Conservation (phyloP, 2,888 invertebrate genomes). For the Timema cristinae region DNA sequence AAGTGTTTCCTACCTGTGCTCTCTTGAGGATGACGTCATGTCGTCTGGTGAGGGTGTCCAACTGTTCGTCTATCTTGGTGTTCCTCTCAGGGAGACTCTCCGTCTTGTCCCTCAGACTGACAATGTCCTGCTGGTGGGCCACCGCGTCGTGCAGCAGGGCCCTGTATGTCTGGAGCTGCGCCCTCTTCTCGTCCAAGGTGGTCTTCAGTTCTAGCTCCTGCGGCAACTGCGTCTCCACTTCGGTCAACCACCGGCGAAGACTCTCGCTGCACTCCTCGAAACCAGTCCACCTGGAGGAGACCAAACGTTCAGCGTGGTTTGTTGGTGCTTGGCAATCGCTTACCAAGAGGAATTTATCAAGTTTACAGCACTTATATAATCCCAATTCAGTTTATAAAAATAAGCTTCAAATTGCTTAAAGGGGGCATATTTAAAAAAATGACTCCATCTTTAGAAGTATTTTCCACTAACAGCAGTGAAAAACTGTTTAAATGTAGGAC, state of each 20-base stretch:
- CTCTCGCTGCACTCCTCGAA: conserved; percentile 82
- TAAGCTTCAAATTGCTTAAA: no score
- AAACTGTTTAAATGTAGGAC: no score
- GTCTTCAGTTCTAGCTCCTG: conserved; percentile 76
- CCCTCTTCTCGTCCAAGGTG: conserved; percentile 86
- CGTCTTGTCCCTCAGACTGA: conserved; percentile 74
- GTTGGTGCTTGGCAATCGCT: no score
- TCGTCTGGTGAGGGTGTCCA: conserved; percentile 65
- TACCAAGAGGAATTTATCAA: no score
- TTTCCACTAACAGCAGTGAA: no score
- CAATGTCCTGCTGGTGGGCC: conserved; percentile 79
- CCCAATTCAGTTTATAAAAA: no score
- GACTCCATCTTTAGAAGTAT: no score
- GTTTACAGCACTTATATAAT: no score
- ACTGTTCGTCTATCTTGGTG: conserved; percentile 66
- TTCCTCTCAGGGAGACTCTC: conserved; percentile 75
- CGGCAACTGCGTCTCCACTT: conserved; percentile 70
- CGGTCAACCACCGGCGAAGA: conserved; percentile 73
- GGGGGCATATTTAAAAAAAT: no score
- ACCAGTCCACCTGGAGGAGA: conserved; percentile 68
- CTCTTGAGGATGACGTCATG: conserved; percentile 67
- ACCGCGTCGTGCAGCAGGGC: conserved; percentile 75
- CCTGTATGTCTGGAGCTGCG: conserved; percentile 80
- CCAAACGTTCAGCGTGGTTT: neutral
- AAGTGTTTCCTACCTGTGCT: conserved; percentile 49